Conservation (phyloP, 2,888 invertebrate genomes). For the Leptinotarsa peninsularis region DNA sequence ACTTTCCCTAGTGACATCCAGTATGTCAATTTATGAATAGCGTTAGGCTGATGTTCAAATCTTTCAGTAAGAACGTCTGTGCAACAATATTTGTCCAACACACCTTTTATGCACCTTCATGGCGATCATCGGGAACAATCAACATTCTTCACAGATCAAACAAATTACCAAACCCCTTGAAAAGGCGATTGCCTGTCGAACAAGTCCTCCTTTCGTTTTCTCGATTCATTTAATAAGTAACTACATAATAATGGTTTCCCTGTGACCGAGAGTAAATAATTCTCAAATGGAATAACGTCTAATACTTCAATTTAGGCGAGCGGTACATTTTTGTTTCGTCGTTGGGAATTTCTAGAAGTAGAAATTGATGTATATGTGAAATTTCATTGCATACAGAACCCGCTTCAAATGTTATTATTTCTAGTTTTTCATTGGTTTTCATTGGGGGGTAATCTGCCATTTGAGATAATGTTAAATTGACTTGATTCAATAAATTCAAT, state of each 20-base stretch:
- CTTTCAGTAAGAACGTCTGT: not conserved
- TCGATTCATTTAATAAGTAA: conserved; percentile 41
- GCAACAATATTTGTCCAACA: not conserved
- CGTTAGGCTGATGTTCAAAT: not conserved
- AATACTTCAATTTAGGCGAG: not conserved
- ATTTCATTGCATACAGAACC: too few relatives aligned
- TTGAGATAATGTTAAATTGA: too few relatives aligned
- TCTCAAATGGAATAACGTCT: not conserved
- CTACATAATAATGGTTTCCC: conserved; percentile 19
- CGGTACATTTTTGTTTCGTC: not conserved
- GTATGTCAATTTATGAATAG: not conserved
- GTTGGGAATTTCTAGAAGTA: not conserved
- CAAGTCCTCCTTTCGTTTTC: conserved; percentile 33
- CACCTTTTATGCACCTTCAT: conserved; percentile 21
- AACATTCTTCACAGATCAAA: conserved; percentile 21
- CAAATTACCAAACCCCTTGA: conserved; percentile 23
- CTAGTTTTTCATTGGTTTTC: too few relatives aligned
- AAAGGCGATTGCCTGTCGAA: conserved; percentile 36
- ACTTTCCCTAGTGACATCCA: too few relatives aligned
- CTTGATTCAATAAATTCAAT: too few relatives aligned
- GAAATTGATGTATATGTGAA: not conserved
- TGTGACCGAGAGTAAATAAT: conserved; percentile 9
- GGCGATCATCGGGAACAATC: conserved; percentile 30
- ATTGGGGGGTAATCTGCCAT: too few relatives aligned
- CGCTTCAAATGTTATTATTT: too few relatives aligned